phyloP scores from a whole-genome alignment of 2,888 invertebrate genomes.

The Lypha dubia region DNA sequence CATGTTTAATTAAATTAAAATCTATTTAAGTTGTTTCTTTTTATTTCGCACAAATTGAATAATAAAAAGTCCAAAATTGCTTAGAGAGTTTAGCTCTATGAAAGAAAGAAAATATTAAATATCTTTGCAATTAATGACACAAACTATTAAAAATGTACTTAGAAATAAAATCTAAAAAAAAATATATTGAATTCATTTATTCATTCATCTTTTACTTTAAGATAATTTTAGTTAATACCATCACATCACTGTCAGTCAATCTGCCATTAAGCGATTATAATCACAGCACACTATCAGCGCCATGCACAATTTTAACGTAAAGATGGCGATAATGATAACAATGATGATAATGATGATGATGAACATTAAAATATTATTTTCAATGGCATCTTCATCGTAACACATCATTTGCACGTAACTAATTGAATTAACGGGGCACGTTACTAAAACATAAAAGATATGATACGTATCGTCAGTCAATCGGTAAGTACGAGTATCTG shows the following conservation, averaged over 20 bases:
- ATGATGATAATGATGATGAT: too few relatives aligned
- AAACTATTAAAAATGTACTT: neutral
- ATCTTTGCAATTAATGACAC: neutral
- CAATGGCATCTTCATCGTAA: slow-evolving; percentile 60
- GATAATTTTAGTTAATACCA: neutral
- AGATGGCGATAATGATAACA: slow-evolving; percentile 11
- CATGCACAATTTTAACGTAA: slow-evolving; percentile 33
- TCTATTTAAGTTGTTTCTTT: neutral
- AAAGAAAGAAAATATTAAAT: neutral
- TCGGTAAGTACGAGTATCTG: too few relatives aligned
- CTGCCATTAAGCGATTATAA: slow-evolving; percentile 42
- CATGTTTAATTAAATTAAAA: slow-evolving; percentile 30
- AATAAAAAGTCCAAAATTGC: slow-evolving; percentile 5
- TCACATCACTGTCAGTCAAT: slow-evolving; percentile 21
- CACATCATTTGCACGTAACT: slow-evolving; percentile 73
- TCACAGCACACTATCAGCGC: slow-evolving; percentile 41
- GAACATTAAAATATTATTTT: slow-evolving; percentile 36
- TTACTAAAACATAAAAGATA: slow-evolving; percentile 58
- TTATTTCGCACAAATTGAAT: neutral
- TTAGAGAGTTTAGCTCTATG: too few relatives aligned
- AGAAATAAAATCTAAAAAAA: neutral
- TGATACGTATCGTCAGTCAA: neutral
- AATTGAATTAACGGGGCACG: slow-evolving; percentile 73
- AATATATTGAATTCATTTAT: too few relatives aligned
- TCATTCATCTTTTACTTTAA: neutral